Evolutionary conservation across 2,797 vertebrate genomes (phyloP), one percentile per base, ranked within the genome.

Genomic region (Enoplosus armatus): DNA sequence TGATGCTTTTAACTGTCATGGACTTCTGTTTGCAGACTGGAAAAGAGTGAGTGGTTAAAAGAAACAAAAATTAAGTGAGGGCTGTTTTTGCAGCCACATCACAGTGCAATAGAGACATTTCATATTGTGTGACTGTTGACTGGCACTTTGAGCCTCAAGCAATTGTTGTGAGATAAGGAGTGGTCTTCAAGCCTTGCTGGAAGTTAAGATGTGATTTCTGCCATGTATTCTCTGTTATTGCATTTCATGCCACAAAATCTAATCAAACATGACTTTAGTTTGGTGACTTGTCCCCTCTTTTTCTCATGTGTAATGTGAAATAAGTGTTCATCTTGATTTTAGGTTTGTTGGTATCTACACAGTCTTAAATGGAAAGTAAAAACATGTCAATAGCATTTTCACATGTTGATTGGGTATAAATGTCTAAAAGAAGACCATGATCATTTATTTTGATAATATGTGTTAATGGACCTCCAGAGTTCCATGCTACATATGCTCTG

Each of bases 91-190:
- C 84, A 90, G 77, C 93, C 87, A 76, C 80, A 72, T 83, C 76
- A 85, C 80, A 78, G 93, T 95, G 93, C 93, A 95, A 94, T 94
- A 93, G 85, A 94, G 72, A 87, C 61, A 70, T 92, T 90, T 91
- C 72, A 84, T 87, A 55, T 77, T 81, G 72, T 86, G 56, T 87
- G 84, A 88, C 75, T 87, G 77, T 85, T 82, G 72, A 88, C 69
- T 86, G 79, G 86, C 89, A 90, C 83, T 84, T 91, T 91, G 75
- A 87, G 84, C 77, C 87, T 77, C 77, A 63, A 77, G 68, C 81
- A 66, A 70, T 72, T 80, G 63, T 89, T 71, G 68, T 79, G 77
- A 89, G 64, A 77, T 72, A 8, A 65, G 55, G 41, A 77, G 67
- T 39, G 11, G 26, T 83, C 33, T 77, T 82, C 24, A 53, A 74